Conservation (phyloP, 2,113 vertebrate genomes). For the Stegastes partitus region DNA sequence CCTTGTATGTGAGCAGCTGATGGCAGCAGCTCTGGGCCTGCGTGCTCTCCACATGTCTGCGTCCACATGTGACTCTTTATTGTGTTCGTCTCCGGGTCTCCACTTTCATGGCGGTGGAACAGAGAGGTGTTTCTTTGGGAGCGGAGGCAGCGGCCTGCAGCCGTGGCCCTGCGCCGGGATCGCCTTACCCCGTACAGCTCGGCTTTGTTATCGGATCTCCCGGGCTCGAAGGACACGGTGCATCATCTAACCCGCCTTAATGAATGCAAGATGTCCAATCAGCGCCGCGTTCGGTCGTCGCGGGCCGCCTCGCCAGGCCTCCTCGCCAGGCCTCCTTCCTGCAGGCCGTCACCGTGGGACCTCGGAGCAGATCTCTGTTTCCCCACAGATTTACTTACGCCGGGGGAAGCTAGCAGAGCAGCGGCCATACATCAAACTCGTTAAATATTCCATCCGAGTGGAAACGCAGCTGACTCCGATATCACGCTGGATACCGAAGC, state of each 20-base stretch:
- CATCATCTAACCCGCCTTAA: slow-evolving; percentile 79
- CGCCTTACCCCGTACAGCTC: slow-evolving; percentile 73
- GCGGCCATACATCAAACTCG: slow-evolving; percentile 61
- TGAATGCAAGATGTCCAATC: slow-evolving; percentile 84
- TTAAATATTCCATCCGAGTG: slow-evolving; percentile 55
- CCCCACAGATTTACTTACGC: slow-evolving; percentile 37
- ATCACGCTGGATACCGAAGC: slow-evolving; percentile 42
- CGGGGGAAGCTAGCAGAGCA: slow-evolving; percentile 10
- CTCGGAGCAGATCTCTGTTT: slow-evolving; percentile 37
- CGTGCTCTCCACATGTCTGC: slow-evolving; percentile 39
- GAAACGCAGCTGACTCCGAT: slow-evolving; percentile 56
- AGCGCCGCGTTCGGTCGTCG: slow-evolving; percentile 64
- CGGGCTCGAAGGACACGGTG: slow-evolving; percentile 74
- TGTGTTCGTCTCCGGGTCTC: slow-evolving; percentile 64
- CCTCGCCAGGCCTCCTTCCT: slow-evolving; percentile 70
- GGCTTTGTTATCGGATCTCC: slow-evolving; percentile 81
- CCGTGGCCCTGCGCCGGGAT: slow-evolving; percentile 65
- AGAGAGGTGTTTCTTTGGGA: slow-evolving; percentile 76
- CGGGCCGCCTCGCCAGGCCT: slow-evolving; percentile 29
- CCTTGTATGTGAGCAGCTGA: too few species aligned
- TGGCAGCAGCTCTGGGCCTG: slow-evolving; percentile 2
- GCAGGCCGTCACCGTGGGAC: slow-evolving; percentile 41
- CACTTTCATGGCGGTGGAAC: slow-evolving; percentile 67
- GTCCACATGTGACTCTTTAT: slow-evolving; percentile 52
- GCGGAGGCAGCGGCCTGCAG: slow-evolving; percentile 62